Evolutionary conservation across 1,140 invertebrate species (phyloP).

Genomic region (Sminthurinus signatus): DNA sequence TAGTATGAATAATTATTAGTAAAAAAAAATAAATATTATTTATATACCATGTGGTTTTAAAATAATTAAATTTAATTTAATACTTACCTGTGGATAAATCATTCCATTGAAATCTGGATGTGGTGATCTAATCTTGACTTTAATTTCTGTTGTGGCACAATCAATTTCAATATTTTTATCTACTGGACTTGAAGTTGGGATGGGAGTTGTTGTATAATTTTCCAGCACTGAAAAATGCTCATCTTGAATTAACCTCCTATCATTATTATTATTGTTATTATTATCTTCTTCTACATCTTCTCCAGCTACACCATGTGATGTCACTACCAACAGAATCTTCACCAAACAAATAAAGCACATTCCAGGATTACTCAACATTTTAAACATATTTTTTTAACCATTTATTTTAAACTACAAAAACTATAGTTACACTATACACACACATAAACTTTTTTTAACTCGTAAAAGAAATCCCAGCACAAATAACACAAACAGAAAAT

Average conservation of each 20-base stretch:
- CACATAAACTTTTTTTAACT: too few relatives aligned
- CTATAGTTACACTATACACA: too few relatives aligned
- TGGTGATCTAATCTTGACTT: slow-evolving; percentile 34
- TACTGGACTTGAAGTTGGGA: background rate
- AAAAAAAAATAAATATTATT: too few relatives aligned
- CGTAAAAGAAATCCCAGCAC: too few relatives aligned
- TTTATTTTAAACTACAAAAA: too few relatives aligned
- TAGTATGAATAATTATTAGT: background rate
- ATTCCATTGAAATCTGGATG: slow-evolving; percentile 38
- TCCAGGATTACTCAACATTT: too few relatives aligned
- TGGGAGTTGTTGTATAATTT: background rate
- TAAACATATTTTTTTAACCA: too few relatives aligned
- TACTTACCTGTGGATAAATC: slow-evolving; percentile 40
- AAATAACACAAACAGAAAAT: too few relatives aligned
- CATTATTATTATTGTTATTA: background rate
- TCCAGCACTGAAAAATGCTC: background rate
- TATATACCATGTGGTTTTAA: too few relatives aligned
- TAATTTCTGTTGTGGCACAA: slow-evolving; percentile 34
- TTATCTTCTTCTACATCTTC: background rate
- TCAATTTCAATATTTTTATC: slow-evolving; percentile 33
- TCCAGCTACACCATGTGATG: background rate
- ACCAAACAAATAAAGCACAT: background rate
- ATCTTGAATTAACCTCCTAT: background rate
- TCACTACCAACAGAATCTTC: slow-evolving; percentile 6
- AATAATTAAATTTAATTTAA: too few relatives aligned